Conservation (phyloP, 2,797 vertebrate species). For the Phoxinus dragarum region DNA sequence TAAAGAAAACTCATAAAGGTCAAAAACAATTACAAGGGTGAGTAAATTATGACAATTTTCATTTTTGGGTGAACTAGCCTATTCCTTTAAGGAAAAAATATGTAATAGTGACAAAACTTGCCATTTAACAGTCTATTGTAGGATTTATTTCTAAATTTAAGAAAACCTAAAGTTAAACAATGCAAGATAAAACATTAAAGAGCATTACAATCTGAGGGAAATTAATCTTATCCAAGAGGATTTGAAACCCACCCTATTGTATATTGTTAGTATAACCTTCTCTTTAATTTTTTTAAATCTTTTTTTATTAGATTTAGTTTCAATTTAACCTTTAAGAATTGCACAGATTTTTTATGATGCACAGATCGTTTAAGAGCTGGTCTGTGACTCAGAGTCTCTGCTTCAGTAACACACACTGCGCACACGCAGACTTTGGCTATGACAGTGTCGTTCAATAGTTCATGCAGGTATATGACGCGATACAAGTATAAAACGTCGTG, state of each 20-base stretch:
- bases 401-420: neutral
- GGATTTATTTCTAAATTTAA: neutral
- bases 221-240: neutral
- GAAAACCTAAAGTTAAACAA: neutral
- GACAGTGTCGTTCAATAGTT: constrained; percentile 16
- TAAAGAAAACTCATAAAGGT: too few relatives aligned
- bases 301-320: neutral
- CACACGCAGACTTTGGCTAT: neutral
- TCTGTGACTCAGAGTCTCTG: constrained; percentile 13
- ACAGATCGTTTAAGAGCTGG: neutral
- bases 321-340: too few relatives aligned
- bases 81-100: neutral
- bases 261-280: neutral
- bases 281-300: too few relatives aligned
- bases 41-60: too few relatives aligned
- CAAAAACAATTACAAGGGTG: too few relatives aligned
- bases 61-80: too few relatives aligned
- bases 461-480: constrained; percentile 35
- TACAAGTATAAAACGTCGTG: constrained; percentile 31
- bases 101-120: neutral
- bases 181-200: neutral
- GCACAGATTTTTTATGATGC: neutral
- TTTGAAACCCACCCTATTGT: neutral
- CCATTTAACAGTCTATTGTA: neutral
- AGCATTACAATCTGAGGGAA: neutral